Conservation (phyloP, 2,797 vertebrate species). For the Ispidina picta region DNA sequence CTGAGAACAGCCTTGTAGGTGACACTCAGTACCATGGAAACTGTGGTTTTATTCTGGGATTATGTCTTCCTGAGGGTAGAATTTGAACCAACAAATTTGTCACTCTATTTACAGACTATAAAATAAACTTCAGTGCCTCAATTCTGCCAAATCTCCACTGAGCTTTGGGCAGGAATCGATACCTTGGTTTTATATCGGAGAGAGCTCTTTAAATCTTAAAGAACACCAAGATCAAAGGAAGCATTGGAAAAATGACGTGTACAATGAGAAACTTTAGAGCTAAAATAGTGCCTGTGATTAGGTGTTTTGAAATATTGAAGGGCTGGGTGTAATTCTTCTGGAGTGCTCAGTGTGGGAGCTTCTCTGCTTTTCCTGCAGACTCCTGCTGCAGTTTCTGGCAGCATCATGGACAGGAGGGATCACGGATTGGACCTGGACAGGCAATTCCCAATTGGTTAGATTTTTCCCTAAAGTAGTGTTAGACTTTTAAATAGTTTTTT, state of each 20-base stretch:
- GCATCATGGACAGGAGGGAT: accelerated
- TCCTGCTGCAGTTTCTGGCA: neutral
- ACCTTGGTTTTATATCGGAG: neutral
- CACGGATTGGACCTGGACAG: accelerated
- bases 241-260: neutral
- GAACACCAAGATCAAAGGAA: neutral
- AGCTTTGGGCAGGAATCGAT: neutral
- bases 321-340: neutral
- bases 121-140: neutral
- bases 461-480: neutral
- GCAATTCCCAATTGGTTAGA: neutral
- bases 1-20: neutral
- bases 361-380: neutral
- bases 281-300: neutral
- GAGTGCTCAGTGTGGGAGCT: neutral
- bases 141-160: neutral
- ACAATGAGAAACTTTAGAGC: neutral
- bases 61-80: neutral
- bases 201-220: neutral
- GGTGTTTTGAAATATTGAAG: neutral
- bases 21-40: neutral
- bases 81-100: neutral
- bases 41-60: neutral
- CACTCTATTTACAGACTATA: neutral
- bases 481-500: neutral